Base-by-base conservation (phyloP, 1,140 invertebrate species). In the Diorhabda carinulata region DNA sequence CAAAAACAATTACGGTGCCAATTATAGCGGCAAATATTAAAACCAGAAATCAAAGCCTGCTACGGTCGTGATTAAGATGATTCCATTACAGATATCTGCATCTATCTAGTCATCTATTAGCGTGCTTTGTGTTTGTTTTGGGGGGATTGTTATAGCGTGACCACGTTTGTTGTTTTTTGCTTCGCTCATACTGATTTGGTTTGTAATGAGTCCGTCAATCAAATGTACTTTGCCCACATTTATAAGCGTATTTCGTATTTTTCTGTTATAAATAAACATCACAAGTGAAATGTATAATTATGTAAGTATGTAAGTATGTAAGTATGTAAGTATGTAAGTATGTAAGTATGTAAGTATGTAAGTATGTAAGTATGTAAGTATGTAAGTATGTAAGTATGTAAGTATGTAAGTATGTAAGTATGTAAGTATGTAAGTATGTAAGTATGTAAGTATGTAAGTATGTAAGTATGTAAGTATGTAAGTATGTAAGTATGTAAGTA, bases 31-130 rank as follows among this genome's bases (percentile, higher is more conserved):
- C 70, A 70, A 76, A 75, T 74, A 76, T 76, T 73, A 75, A 73
- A 76, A 75, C 69, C 75, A 73, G 72, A 69, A 76, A 76, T 74
- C 75, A 76, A 76, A 76, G 72, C 69, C 44, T 52, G 69, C 61
- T 64, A 71, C 65, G 56, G 63, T 67, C 59, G 67, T 73, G 75
- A 75, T 76, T 76, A 76, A 75, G 75, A 75, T 76, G 75, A 76
- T 73, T 68, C 57, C 67, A 73, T 75, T 76, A 75, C 66, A 60
- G 67, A 62, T 66, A 65, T 69, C 67, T 68, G 68, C 64, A 72
- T 73, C 73, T 68, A 72, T 76, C 73, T 72, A 66, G 69, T 75
- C 72, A 76, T 76, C 75, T 67, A 73, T 74, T 75, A 74, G 57
- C 62, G 67, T 66, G 63, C 72, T 73, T 73, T 73, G 72, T 73